Percentiles rank a stretch among this genome's conserved stretches.
Conservation (phyloP, 2,113 vertebrate species). For the Paradoxurus hermaphroditus region DNA sequence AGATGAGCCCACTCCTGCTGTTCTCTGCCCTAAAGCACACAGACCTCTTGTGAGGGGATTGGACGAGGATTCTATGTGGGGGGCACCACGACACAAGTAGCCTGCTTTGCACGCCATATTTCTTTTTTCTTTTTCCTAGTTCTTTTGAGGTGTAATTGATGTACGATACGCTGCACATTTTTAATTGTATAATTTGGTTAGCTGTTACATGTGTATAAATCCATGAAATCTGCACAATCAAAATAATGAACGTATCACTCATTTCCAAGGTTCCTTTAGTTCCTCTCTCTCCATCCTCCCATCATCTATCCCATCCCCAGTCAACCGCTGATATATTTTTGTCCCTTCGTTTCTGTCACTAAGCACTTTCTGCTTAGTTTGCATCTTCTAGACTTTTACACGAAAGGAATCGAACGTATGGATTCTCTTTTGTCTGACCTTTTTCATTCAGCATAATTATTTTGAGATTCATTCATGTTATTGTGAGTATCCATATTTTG, state of each 20-base stretch:
- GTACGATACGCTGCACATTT: neutral
- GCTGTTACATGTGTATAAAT: neutral
- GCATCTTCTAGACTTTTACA: neutral
- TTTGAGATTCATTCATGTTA: neutral
- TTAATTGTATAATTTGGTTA: neutral
- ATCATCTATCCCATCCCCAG: neutral
- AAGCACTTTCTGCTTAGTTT: neutral
- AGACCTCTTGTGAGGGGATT: neutral
- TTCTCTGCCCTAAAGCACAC: neutral
- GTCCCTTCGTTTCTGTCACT: neutral
- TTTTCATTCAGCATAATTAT: neutral
- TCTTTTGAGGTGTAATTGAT: neutral
- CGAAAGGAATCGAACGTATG: neutral
- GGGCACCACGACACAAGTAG: neutral
- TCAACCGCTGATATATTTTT: neutral
- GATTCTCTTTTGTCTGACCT: neutral
- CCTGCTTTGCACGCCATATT: neutral
- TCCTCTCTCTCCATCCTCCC: neutral
- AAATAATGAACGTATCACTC: neutral
- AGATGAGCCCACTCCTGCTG: accelerated
- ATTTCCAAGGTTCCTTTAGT: neutral
- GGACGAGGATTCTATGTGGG: neutral
- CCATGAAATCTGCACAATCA: neutral
- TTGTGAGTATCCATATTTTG: neutral
- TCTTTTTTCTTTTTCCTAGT: neutral